phyloP scores from a whole-genome alignment of 2,888 invertebrate genomes.

The Rhorus exstirpatorius region DNA sequence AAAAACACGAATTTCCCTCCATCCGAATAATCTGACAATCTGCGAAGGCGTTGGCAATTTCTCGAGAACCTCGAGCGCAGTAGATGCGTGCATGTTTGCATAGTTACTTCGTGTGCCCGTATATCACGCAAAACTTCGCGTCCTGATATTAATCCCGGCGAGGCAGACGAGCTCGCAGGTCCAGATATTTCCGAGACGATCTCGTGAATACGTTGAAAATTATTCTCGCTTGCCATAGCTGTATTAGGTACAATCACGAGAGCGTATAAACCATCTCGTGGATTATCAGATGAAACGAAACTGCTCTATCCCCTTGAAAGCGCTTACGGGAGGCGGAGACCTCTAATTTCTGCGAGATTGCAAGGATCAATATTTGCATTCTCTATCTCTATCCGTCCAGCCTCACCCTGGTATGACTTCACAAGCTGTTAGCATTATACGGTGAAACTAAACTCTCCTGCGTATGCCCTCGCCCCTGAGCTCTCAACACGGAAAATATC shows the following conservation, averaged over 20 bases:
- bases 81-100: constrained; percentile 41
- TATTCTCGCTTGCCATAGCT: constrained; percentile 23
- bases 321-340: constrained; percentile 60
- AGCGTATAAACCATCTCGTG: constrained; percentile 49
- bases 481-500: constrained; percentile 11
- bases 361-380: constrained; percentile 70
- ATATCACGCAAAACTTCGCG: constrained; percentile 44
- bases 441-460: constrained; percentile 49
- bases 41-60: constrained; percentile 51
- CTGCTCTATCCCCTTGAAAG: constrained; percentile 68
- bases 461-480: constrained; percentile 9
- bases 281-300: constrained; percentile 67
- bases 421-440: constrained; percentile 35
- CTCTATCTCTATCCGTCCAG: constrained; percentile 61
- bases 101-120: constrained; percentile 14
- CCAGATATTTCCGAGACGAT: constrained; percentile 49
- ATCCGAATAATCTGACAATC: constrained; percentile 57
- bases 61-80: constrained; percentile 4
- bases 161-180: constrained; percentile 45
- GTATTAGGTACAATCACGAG: constrained; percentile 31
- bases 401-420: constrained; percentile 48
- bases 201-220: constrained; percentile 54
- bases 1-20: constrained; percentile 24
- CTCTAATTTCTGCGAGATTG: constrained; percentile 69
- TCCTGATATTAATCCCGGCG: constrained; percentile 57